These are phyloP conservation scores for Colistium nudipinnis DNA, from an alignment of 2,113 vertebrate genomes.

Conservation along the genomic window DNA sequence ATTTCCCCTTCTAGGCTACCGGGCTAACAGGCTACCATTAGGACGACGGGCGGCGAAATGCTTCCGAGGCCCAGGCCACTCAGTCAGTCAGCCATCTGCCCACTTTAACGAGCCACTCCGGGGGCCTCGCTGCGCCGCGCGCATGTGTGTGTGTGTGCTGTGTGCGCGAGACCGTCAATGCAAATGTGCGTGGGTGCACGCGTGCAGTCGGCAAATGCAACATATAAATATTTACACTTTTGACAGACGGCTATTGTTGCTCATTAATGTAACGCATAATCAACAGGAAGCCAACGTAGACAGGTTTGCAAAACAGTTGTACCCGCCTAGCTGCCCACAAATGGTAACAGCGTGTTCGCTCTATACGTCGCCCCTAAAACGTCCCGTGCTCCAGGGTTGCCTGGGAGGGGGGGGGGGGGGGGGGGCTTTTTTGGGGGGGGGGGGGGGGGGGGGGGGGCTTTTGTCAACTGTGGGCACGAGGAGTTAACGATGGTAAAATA, in stretches of 20 bases:
- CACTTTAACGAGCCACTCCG: conserved; percentile 67
- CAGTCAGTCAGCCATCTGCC: conserved; percentile 77
- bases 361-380: background rate
- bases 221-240: conserved; percentile 60
- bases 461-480: conserved; percentile 46
- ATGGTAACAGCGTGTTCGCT: conserved; percentile 1
- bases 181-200: conserved; percentile 28
- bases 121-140: conserved; percentile 35
- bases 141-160: conserved; percentile 29
- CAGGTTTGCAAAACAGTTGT: conserved; percentile 52
- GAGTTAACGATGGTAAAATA: conserved; percentile 28
- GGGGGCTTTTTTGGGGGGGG: too few species aligned
- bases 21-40: conserved; percentile 65
- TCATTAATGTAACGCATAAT: conserved; percentile 51
- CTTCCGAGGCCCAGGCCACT: conserved; percentile 61
- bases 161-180: conserved; percentile 12
- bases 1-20: conserved; percentile 52
- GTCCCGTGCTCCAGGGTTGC: background rate
- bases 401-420: too few species aligned
- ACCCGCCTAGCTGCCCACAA: conserved; percentile 11
- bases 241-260: conserved; percentile 66
- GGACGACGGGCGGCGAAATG: conserved; percentile 59
- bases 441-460: too few species aligned
- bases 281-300: conserved; percentile 38
- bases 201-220: conserved; percentile 26